Percentiles rank a stretch among this genome's conserved stretches.
These are phyloP conservation scores for Drosophila kurseongensis DNA, from an alignment of 1,140 invertebrate genomes.

Conservation along the genomic window DNA sequence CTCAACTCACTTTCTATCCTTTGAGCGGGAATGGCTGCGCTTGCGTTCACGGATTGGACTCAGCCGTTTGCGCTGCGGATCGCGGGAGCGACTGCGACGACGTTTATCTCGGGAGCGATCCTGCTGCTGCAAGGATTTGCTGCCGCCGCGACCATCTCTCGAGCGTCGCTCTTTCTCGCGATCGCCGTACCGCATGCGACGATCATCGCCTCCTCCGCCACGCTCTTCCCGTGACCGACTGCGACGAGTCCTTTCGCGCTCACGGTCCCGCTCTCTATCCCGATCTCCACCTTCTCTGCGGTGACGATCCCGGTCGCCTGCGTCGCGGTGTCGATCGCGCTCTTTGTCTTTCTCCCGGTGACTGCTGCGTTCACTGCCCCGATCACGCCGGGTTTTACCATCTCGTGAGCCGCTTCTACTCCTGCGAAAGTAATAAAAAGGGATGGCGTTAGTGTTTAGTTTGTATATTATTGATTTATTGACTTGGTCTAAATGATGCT, in stretches of 20 bases:
- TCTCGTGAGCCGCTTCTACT: slow-evolving; percentile 72
- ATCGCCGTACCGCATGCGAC: slow-evolving; percentile 41
- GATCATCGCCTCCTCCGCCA: slow-evolving; percentile 22
- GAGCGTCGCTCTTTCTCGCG: slow-evolving; percentile 85
- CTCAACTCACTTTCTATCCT: slow-evolving; percentile 68
- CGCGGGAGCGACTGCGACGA: slow-evolving; percentile 65
- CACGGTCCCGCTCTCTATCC: slow-evolving; percentile 59
- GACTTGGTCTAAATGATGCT: too few species aligned
- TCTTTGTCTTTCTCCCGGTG: slow-evolving; percentile 73
- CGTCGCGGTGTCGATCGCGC: slow-evolving; percentile 55
- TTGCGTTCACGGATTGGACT: slow-evolving; percentile 48
- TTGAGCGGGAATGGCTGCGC: slow-evolving; percentile 70
- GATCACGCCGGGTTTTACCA: slow-evolving; percentile 63
- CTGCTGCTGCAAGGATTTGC: slow-evolving; percentile 50
- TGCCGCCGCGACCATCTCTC: slow-evolving; percentile 84
- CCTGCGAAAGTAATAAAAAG: slow-evolving; percentile 22
- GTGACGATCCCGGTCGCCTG: slow-evolving; percentile 77
- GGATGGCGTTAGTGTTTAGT: not conserved
- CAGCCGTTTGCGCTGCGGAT: slow-evolving; percentile 44
- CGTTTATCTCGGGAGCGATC: slow-evolving; percentile 44
- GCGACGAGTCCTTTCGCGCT: slow-evolving; percentile 51
- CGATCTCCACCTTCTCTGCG: slow-evolving; percentile 41
- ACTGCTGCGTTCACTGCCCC: slow-evolving; percentile 41
- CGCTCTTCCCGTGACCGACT: slow-evolving; percentile 69
- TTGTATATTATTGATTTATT: too few species aligned